Percentiles rank a stretch among this genome's conserved stretches.
These are phyloP conservation scores for Apteryx owenii DNA, from an alignment of 2,113 vertebrate species.

Conservation along the genomic window DNA sequence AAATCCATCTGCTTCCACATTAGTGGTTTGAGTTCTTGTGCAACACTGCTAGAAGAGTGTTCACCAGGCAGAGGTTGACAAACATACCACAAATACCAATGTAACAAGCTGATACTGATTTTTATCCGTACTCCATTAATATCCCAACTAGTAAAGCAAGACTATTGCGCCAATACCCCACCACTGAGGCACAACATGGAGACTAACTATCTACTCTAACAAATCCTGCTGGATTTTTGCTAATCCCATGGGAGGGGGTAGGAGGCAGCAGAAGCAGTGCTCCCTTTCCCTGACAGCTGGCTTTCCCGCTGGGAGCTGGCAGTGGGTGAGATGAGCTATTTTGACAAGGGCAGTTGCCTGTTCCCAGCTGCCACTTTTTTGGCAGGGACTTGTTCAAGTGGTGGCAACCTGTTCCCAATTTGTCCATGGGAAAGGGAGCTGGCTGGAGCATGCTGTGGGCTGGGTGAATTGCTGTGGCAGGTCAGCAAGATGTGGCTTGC, in stretches of 20 bases:
- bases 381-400: neutral
- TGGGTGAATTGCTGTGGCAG: neutral
- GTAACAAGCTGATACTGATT: neutral
- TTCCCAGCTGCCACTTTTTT: neutral
- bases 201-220: neutral
- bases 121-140: neutral
- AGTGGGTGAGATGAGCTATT: neutral
- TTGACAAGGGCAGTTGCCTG: neutral
- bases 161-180: neutral
- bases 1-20: neutral
- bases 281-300: rapidly evolving
- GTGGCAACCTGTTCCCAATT: neutral
- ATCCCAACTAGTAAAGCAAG: neutral
- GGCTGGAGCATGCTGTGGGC: neutral
- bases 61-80: neutral
- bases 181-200: neutral
- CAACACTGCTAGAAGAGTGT: neutral
- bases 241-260: neutral
- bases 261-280: neutral
- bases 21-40: neutral
- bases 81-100: rapidly evolving
- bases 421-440: neutral
- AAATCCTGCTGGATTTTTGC: neutral
- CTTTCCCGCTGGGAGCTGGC: neutral
- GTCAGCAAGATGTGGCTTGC: neutral